phyloP scores from a whole-genome alignment of 2,797 vertebrate genomes.

The Mus spretus region DNA sequence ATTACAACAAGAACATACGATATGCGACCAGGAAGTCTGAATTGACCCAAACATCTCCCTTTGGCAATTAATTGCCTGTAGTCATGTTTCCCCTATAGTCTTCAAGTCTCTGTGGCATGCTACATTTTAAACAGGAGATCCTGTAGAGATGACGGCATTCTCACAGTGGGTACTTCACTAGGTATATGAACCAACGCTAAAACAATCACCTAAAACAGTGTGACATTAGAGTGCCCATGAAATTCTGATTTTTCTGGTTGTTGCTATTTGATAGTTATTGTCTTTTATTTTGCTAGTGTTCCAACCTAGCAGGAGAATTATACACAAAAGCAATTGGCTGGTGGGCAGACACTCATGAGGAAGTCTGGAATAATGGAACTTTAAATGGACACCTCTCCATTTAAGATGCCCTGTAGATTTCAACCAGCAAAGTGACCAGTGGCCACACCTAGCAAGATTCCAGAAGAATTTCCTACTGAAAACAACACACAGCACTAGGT shows the following conservation, averaged over 20 bases:
- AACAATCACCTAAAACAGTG: constrained; percentile 13
- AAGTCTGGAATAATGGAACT: not conserved
- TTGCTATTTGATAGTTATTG: not conserved
- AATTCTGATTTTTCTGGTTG: not conserved
- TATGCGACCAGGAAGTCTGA: not conserved
- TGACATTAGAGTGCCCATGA: not conserved
- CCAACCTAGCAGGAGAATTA: not conserved
- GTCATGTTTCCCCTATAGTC: not conserved
- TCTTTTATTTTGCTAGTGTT: not conserved
- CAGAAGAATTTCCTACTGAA: not conserved
- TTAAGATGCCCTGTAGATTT: not conserved
- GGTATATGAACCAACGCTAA: constrained; percentile 42
- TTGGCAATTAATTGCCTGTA: not conserved
- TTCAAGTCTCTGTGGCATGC: not conserved
- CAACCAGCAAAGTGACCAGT: not conserved
- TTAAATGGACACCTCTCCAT: not conserved
- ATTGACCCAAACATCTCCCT: not conserved
- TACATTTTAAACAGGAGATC: not conserved
- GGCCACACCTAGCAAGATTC: not conserved
- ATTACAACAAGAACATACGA: not conserved
- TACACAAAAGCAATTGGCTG: not conserved
- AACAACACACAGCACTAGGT: not conserved
- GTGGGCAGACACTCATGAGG: not conserved
- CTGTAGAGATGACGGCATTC: not conserved
- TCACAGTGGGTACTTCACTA: not conserved